A percentile compares a stretch with the other conserved stretches of the same genome.
phyloP scores from a whole-genome alignment of 1,140 invertebrate genomes.

The Reticulitermes speratus region DNA sequence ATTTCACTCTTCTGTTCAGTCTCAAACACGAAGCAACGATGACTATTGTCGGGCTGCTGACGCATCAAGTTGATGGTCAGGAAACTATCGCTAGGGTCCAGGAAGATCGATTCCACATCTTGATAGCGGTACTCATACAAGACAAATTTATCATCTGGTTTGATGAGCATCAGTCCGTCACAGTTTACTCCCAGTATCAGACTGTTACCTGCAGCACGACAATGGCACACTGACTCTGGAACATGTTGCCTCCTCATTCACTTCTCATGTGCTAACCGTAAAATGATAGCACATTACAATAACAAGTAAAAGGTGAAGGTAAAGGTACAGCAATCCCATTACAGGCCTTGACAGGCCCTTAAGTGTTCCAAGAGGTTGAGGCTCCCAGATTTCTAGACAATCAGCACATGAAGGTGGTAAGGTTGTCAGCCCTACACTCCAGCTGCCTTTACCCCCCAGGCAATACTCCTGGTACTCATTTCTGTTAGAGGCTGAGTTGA shows the following conservation, averaged over 20 bases:
- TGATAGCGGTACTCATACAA: conserved; percentile 84
- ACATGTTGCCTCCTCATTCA: not conserved
- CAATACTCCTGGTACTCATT: too few relatives aligned
- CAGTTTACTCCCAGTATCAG: conserved; percentile 84
- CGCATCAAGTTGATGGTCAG: conserved; percentile 75
- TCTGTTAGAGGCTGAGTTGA: too few relatives aligned
- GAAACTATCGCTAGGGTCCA: conserved; percentile 90
- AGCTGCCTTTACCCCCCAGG: too few relatives aligned
- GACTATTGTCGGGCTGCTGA: conserved; percentile 62
- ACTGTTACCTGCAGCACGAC: conserved; percentile 49
- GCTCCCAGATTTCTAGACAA: too few relatives aligned
- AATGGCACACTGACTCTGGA: conserved; percentile 17
- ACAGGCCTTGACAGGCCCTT: too few relatives aligned
- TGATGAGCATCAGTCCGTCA: conserved; percentile 85
- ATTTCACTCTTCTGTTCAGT: conserved; percentile 87
- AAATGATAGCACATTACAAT: too few relatives aligned
- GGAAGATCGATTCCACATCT: conserved; percentile 85
- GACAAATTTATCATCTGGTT: conserved; percentile 86
- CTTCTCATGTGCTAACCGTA: not conserved
- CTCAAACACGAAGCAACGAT: conserved; percentile 92
- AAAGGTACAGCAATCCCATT: too few relatives aligned
- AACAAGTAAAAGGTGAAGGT: too few relatives aligned
- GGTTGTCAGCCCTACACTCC: too few relatives aligned
- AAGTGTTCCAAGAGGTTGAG: too few relatives aligned
- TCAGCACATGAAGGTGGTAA: too few relatives aligned